Percentiles rank a stretch among this genome's conserved stretches.
These are phyloP conservation scores for Onchidella celtica DNA, from an alignment of 2,888 invertebrate genomes.

Conservation along the genomic window DNA sequence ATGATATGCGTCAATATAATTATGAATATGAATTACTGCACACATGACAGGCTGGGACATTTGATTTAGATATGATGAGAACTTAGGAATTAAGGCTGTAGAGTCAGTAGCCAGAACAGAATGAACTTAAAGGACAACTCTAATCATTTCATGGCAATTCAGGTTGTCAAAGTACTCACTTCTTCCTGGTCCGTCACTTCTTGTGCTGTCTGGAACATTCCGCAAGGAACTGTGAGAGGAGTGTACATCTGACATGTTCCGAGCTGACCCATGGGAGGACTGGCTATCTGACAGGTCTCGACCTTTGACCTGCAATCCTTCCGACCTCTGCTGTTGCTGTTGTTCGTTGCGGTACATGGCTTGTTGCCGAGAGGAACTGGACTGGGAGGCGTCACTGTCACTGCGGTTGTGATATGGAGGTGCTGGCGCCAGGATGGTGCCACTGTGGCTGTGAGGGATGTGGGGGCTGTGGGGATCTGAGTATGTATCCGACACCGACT, in stretches of 20 bases:
- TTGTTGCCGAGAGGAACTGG: constrained; percentile 66
- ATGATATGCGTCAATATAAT: too few species aligned
- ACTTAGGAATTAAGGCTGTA: too few species aligned
- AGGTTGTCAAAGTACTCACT: constrained; percentile 35
- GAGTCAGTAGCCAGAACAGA: too few species aligned
- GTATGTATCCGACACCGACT: constrained; percentile 55
- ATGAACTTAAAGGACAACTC: too few species aligned
- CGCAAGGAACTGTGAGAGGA: constrained; percentile 77
- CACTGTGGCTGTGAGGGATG: constrained; percentile 50
- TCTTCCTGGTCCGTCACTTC: constrained; percentile 59
- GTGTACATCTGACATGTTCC: constrained; percentile 78
- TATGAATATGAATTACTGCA: too few species aligned
- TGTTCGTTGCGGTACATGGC: constrained; percentile 46
- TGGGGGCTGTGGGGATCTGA: constrained; percentile 45
- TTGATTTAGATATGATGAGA: too few species aligned
- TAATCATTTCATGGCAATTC: too few species aligned
- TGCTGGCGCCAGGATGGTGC: constrained; percentile 57
- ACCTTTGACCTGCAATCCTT: constrained; percentile 52
- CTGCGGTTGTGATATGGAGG: constrained; percentile 72
- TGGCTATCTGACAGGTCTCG: constrained; percentile 75
- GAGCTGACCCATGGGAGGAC: constrained; percentile 83
- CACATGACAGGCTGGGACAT: too few species aligned
- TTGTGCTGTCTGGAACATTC: constrained; percentile 69
- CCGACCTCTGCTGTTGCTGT: constrained; percentile 63
- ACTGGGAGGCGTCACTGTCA: constrained; percentile 78